These are phyloP conservation scores for Scomber japonicus DNA, from an alignment of 2,113 vertebrate species.

Conservation along the genomic window DNA sequence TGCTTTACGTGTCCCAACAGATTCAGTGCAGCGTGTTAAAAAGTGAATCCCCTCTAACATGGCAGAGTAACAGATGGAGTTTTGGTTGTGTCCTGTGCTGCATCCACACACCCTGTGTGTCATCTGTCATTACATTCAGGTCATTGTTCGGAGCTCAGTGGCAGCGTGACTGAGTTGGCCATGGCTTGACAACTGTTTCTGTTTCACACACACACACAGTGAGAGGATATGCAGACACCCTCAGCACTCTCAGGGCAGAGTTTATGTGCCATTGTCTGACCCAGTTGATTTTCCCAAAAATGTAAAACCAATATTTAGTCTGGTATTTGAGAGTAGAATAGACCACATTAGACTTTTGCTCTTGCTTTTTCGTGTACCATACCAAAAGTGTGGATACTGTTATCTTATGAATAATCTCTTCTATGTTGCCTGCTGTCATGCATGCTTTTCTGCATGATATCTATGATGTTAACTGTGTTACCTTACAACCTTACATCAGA, in stretches of 20 bases:
- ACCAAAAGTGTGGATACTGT: background rate
- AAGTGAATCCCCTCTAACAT: constrained; percentile 36
- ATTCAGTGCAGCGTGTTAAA: background rate
- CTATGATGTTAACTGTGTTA: constrained; percentile 22
- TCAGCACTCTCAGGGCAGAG: constrained; percentile 24
- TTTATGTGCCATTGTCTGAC: constrained; percentile 26
- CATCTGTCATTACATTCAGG: constrained; percentile 82
- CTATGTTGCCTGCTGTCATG: constrained; percentile 21
- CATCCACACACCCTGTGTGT: constrained; percentile 72
- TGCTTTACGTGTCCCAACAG: background rate
- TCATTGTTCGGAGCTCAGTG: constrained; percentile 78
- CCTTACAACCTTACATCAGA: constrained; percentile 14
- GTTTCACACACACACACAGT: constrained; percentile 63
- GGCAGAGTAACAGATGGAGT: constrained; percentile 78
- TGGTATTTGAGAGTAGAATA: constrained; percentile 10
- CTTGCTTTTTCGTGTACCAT: background rate
- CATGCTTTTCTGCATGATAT: constrained; percentile 31
- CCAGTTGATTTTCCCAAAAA: constrained; percentile 36
- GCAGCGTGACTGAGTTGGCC: constrained; percentile 80
- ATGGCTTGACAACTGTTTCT: constrained; percentile 78
- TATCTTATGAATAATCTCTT: constrained; percentile 12
- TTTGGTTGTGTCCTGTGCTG: constrained; percentile 58
- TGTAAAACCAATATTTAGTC: constrained; percentile 39
- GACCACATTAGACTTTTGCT: background rate
- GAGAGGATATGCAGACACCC: constrained; percentile 54